Base-by-base conservation (phyloP, 2,888 invertebrate genomes). In the Digitonthophagus gazella region DNA sequence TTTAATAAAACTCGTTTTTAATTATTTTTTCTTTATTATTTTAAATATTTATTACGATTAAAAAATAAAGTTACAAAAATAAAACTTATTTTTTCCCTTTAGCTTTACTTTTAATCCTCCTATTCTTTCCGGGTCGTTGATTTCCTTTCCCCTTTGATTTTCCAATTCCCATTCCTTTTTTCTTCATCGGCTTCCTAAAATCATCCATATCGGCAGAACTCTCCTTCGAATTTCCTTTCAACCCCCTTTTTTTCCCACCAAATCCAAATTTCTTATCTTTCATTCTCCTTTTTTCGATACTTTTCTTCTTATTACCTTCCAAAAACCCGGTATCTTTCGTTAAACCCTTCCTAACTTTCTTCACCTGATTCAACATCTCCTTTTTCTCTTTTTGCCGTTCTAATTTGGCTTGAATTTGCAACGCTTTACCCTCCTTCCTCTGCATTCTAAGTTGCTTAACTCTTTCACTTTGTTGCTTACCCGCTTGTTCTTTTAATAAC, bases 201-300 rank as follows among this genome's bases (percentile, higher is more conserved):
- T 89, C 90, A 14, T 88, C 88, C 77, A 90, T 86, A 78, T 90
- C 89, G 28, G 87, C 88, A 0, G 90, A 85, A 73, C 96, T 96
- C 0, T 93, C 89, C 74, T 89, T 90, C 0, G 95, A 95, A 79
- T 98, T 98, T 61, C 88, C 84, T 81, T 98, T 98, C 0, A 88
- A 86, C 0, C 96, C 93, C 78, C 92, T 92, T 84, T 98, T 98
- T 80, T 95, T 96, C 0, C 98, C 98, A 28, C 98, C 98, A 83
- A 93, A 97, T 0, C 98, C 98, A 83, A 92, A 98, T 81, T 93
- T 96, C 69, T 90, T 86, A 79, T 96, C 91, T 79, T 93, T 95
- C 77, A 86, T 85, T 72, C 89, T 86, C 72, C 91, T 85, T 80
- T 87, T 90, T 5, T 84, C 84, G 1, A 75, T 72, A 19, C 82